phyloP scores from a whole-genome alignment of 2,113 vertebrate species.

The Delphinapterus leucas region DNA sequence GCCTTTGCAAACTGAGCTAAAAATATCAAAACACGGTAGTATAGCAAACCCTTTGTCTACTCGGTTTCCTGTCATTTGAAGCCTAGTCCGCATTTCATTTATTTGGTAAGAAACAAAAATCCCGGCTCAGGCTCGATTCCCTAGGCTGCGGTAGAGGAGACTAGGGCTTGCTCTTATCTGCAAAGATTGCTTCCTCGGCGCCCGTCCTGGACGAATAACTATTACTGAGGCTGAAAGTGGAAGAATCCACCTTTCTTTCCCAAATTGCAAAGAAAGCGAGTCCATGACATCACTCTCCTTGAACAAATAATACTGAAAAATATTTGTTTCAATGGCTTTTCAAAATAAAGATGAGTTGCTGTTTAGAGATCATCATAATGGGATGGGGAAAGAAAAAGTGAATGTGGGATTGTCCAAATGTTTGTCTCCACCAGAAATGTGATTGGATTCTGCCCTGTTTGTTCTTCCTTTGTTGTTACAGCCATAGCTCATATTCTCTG shows the following conservation, averaged over 20 bases:
- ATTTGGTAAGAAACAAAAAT: slow-evolving; percentile 24
- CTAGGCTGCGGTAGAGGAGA: not conserved
- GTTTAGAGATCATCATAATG: not conserved
- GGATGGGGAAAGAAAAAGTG: not conserved
- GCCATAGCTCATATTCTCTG: slow-evolving; percentile 13
- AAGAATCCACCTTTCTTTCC: slow-evolving; percentile 39
- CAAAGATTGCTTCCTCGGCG: not conserved
- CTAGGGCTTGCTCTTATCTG: not conserved
- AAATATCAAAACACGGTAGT: slow-evolving; percentile 11
- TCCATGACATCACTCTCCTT: slow-evolving; percentile 17
- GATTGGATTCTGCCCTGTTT: slow-evolving; percentile 30
- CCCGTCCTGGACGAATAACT: not conserved
- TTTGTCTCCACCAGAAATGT: slow-evolving; percentile 33
- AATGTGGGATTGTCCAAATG: not conserved
- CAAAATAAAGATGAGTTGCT: not conserved
- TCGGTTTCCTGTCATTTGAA: slow-evolving; percentile 14
- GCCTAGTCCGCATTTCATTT: not conserved
- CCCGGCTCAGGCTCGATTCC: not conserved
- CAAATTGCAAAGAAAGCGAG: not conserved
- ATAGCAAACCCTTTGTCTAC: not conserved
- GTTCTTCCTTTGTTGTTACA: slow-evolving; percentile 38
- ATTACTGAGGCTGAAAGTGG: not conserved
- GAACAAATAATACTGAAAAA: not conserved
- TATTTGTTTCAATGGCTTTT: not conserved
- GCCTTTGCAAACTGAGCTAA: slow-evolving; percentile 40